Conservation (phyloP, 2,113 vertebrate species). For the Vulpes ferrilata region DNA sequence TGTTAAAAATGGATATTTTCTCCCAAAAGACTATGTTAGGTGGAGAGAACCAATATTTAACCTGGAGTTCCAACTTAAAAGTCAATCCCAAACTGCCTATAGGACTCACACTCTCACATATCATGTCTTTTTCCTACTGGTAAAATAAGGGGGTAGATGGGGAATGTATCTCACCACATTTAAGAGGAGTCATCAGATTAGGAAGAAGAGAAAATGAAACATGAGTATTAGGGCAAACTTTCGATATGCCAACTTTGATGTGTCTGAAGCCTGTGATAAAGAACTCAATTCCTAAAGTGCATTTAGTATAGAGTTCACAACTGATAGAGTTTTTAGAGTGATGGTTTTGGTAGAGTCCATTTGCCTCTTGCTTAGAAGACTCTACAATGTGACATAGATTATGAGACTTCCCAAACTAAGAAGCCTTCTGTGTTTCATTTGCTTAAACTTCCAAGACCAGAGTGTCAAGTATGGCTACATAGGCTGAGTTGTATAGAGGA, state of each 20-base stretch:
- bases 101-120: not conserved
- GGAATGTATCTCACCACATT: not conserved
- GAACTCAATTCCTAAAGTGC: not conserved
- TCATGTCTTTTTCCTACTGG: not conserved
- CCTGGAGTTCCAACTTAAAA: conserved; percentile 8
- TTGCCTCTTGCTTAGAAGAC: not conserved
- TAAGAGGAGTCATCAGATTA: not conserved
- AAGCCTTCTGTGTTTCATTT: not conserved
- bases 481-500: not conserved
- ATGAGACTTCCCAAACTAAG: not conserved
- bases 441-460: not conserved
- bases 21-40: not conserved
- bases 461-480: not conserved
- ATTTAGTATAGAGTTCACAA: not conserved
- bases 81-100: not conserved
- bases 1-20: conserved; percentile 25
- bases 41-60: conserved; percentile 39
- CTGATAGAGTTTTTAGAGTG: conserved; percentile 1
- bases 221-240: not conserved
- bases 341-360: not conserved
- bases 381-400: not conserved
- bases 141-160: not conserved
- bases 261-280: not conserved
- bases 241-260: not conserved
- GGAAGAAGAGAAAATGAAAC: not conserved